These are phyloP conservation scores for Ganaspis sp. DNA, from an alignment of 1,140 invertebrate genomes.

Conservation along the genomic window DNA sequence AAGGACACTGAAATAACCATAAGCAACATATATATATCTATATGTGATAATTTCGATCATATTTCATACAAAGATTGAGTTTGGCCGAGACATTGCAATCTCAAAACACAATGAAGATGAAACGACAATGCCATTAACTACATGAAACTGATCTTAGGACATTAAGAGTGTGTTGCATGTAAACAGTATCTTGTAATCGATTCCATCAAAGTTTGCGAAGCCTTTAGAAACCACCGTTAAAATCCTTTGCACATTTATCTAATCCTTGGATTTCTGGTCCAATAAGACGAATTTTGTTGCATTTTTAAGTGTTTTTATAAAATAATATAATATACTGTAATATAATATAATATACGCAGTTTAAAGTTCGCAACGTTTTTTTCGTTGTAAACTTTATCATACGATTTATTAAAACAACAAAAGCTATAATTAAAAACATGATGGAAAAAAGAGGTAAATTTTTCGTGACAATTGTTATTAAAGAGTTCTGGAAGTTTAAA, in stretches of 20 bases:
- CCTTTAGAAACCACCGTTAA: neutral
- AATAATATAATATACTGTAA: too few relatives aligned
- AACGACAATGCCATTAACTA: slow-evolving; percentile 8
- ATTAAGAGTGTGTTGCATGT: neutral
- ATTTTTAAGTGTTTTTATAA: too few relatives aligned
- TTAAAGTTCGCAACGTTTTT: too few relatives aligned
- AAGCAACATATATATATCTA: neutral
- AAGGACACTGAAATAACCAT: neutral
- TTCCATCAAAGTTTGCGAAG: neutral
- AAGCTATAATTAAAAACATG: too few relatives aligned
- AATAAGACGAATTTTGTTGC: neutral
- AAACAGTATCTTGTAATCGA: slow-evolving; percentile 3
- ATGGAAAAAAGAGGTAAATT: too few relatives aligned
- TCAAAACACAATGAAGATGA: neutral
- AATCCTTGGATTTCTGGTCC: neutral
- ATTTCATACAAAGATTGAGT: slow-evolving; percentile 10
- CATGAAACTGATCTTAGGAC: slow-evolving; percentile 19
- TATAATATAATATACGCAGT: too few relatives aligned
- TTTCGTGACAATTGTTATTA: too few relatives aligned
- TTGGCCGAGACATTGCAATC: neutral
- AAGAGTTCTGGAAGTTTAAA: too few relatives aligned
- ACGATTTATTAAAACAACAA: too few relatives aligned
- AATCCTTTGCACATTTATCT: neutral
- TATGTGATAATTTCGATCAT: neutral
- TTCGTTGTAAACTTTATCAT: too few relatives aligned